These are phyloP conservation scores for Anguilla japonica DNA, from an alignment of 2,113 vertebrate genomes.

Conservation along the genomic window DNA sequence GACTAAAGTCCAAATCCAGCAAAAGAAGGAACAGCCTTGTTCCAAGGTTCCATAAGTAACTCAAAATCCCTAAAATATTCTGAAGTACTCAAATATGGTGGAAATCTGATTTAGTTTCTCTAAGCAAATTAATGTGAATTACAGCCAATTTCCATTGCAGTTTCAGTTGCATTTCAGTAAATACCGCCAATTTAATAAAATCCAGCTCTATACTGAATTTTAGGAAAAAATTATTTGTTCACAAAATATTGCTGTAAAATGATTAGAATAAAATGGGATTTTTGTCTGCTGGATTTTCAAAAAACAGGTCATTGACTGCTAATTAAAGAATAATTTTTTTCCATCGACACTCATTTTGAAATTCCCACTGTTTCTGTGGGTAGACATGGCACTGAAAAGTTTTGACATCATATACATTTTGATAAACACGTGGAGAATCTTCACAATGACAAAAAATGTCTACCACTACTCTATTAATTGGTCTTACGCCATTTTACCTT, in stretches of 20 bases:
- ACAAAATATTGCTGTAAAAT: slow-evolving; percentile 54
- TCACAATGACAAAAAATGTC: neutral
- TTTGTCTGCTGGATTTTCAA: slow-evolving; percentile 12
- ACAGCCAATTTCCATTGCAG: slow-evolving; percentile 57
- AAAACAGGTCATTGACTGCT: neutral
- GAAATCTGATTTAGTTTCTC: slow-evolving; percentile 56
- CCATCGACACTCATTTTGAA: no score
- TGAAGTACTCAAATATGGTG: slow-evolving; percentile 44
- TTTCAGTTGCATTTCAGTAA: slow-evolving; percentile 64
- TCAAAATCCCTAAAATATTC: slow-evolving; percentile 52
- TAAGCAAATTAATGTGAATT: slow-evolving; percentile 61
- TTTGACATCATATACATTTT: neutral
- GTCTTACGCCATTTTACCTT: neutral
- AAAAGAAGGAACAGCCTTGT: slow-evolving; percentile 51
- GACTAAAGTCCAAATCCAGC: slow-evolving; percentile 72
- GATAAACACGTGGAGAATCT: neutral
- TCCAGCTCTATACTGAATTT: slow-evolving; percentile 21
- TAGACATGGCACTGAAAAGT: neutral
- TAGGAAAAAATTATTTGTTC: slow-evolving; percentile 23
- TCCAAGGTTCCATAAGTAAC: slow-evolving; percentile 53
- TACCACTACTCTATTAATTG: neutral
- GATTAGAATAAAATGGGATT: neutral
- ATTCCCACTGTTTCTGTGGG: neutral
- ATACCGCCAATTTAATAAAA: slow-evolving; percentile 41
- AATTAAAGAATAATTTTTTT: neutral